Base-by-base conservation (phyloP, 2,888 invertebrate species). In the Eudasyphora cyanicolor region DNA sequence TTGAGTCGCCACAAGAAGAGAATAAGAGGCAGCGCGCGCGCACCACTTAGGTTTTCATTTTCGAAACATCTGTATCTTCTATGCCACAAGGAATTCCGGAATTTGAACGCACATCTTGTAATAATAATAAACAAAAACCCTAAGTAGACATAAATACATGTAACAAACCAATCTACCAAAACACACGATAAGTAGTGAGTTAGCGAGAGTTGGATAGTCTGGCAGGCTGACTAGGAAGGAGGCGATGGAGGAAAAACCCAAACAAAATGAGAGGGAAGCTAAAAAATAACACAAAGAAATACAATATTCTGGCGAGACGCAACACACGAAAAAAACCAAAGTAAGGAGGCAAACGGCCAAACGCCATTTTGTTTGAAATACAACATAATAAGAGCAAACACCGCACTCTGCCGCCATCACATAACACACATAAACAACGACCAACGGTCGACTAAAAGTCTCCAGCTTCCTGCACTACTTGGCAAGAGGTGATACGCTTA, bases 301-400 rank as follows among this genome's bases (percentile, higher is more conserved):
- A 62, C 74, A 78, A 45, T 62, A 80, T 71, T 62, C 62, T 42
- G 24, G 42, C 17, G 12, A 24, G 19, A 80, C 42, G 49, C 45
- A 38, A 38, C 6, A 38, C 12, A 64, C 45, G 19, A 17, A 7
- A 3, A 45, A 24, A 67, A 67, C 38, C 35, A 49, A 76, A 76
- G 73, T 79, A 73, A 64, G 45, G 60, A 75, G 78, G 57, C 45
- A 60, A 80, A 78, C 57, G 60, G 62, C 21, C 51, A n/a, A 57
- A 79, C 85, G 85, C 86, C 86, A 86, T 86, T 85, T 85, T 85
- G 83, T 78, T 17, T 73, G 45, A 62, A 38, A 42, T 21, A 62
- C 51, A 75, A n/a, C n/a, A n/a, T n/a, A n/a, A n/a, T n/a, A n/a
- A n/a, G n/a, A n/a, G n/a, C n/a, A n/a, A n/a, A n/a, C n/a, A n/a